Percentiles rank a stretch among this genome's conserved stretches.
Conservation (phyloP, 2,888 invertebrate genomes). For the Spicauda simplicius region DNA sequence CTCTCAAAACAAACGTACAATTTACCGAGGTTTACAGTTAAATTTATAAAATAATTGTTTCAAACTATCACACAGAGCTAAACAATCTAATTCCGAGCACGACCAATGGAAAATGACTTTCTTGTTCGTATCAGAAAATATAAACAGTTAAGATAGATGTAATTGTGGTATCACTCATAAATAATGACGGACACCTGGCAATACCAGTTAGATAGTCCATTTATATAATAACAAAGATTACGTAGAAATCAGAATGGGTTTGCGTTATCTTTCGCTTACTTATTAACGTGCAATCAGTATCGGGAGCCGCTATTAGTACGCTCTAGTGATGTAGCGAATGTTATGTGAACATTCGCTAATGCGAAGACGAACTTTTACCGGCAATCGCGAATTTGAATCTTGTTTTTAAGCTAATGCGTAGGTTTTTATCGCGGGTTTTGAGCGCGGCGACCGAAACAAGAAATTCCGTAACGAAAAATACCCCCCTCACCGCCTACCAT, state of each 20-base stretch:
- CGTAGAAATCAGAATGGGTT: constrained; percentile 33
- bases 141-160: constrained; percentile 30
- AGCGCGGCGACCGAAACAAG: too few species aligned
- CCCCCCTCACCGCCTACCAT: too few species aligned
- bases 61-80: not conserved
- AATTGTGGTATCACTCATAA: constrained; percentile 35
- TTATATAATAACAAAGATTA: constrained; percentile 36
- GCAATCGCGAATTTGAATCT: too few species aligned
- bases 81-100: not conserved
- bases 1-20: too few species aligned
- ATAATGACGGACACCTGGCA: constrained; percentile 31
- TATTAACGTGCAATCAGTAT: constrained; percentile 31
- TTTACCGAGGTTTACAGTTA: too few species aligned
- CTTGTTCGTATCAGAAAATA: constrained; percentile 20
- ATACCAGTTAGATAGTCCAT: constrained; percentile 33
- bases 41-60: too few species aligned
- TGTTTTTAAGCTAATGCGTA: too few species aligned
- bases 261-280: constrained; percentile 35
- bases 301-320: constrained; percentile 24
- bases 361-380: too few species aligned
- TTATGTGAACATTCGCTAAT: too few species aligned
- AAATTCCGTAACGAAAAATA: too few species aligned
- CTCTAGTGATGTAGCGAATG: too few species aligned
- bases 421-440: too few species aligned
- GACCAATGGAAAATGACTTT: not conserved